phyloP scores from a whole-genome alignment of 2,888 invertebrate genomes.

The Stenchaetothrips biformis region DNA sequence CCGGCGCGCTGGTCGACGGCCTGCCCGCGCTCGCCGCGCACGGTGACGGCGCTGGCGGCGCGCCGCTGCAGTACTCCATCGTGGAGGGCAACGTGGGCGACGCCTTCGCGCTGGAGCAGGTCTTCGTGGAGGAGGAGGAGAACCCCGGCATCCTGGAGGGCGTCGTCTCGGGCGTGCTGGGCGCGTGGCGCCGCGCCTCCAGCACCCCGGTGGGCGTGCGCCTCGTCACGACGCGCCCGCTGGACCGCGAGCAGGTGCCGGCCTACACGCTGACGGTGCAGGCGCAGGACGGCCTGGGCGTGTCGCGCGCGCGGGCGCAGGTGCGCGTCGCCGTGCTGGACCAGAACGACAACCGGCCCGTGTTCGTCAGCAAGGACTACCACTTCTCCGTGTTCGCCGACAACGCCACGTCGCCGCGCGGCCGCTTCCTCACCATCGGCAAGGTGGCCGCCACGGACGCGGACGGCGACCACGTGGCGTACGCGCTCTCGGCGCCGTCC shows the following conservation, averaged over 20 bases:
- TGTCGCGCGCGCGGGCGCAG: slow-evolving; percentile 76
- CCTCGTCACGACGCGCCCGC: slow-evolving; percentile 66
- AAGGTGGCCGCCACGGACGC: slow-evolving; percentile 81
- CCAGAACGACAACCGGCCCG: slow-evolving; percentile 88
- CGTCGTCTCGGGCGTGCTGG: slow-evolving; percentile 2
- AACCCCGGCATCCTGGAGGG: slow-evolving; percentile 34
- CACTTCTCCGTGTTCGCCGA: slow-evolving; percentile 60
- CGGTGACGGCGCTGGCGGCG: slow-evolving; percentile 52
- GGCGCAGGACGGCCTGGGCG: slow-evolving; percentile 72
- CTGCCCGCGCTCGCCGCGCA: slow-evolving; percentile 66
- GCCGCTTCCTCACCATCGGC: slow-evolving; percentile 72
- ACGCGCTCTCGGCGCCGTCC: slow-evolving; percentile 73
- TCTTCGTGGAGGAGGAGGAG: slow-evolving; percentile 47
- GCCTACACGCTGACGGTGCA: slow-evolving; percentile 70
- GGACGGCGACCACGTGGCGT: slow-evolving; percentile 89
- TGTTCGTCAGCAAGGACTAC: slow-evolving; percentile 73
- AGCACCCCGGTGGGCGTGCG: slow-evolving; percentile 56
- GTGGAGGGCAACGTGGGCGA: slow-evolving; percentile 69
- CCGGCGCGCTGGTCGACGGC: slow-evolving; percentile 65
- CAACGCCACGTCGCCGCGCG: slow-evolving; percentile 41
- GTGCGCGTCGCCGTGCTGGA: slow-evolving; percentile 72
- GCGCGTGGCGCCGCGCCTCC: slow-evolving; percentile 15
- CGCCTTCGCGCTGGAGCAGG: slow-evolving; percentile 67
- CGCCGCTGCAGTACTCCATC: slow-evolving; percentile 73
- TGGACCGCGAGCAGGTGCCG: slow-evolving; percentile 72